phyloP scores from a whole-genome alignment of 2,113 vertebrate species.

The Zosterops lateralis region DNA sequence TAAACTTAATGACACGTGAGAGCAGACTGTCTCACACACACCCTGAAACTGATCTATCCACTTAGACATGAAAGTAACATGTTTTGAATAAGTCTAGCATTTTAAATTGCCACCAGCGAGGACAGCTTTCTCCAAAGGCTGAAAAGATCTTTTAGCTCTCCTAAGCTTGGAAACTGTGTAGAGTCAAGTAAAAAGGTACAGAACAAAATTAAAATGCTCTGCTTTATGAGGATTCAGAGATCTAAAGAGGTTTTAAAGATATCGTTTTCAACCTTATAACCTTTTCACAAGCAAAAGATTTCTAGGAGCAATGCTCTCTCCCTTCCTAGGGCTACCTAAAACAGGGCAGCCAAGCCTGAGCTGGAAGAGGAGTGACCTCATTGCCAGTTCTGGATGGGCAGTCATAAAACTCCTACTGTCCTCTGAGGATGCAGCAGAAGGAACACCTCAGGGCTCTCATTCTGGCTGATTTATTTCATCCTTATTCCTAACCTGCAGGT shows the following conservation, averaged over 20 bases:
- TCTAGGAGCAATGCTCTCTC: not conserved
- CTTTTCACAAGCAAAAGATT: not conserved
- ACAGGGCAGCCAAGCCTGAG: not conserved
- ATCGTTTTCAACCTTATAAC: not conserved
- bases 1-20: not conserved
- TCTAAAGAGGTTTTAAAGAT: not conserved
- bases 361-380: not conserved
- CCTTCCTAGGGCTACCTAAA: not conserved
- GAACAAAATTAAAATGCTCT: not conserved
- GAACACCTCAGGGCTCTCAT: not conserved
- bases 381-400: not conserved
- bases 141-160: not conserved
- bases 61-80: not conserved
- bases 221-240: not conserved
- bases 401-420: not conserved
- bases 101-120: not conserved
- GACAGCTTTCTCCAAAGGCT: not conserved
- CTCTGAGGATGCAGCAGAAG: not conserved
- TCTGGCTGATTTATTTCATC: not conserved
- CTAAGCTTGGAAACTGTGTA: not conserved
- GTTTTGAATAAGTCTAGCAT: not conserved
- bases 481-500: not conserved
- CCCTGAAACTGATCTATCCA: not conserved
- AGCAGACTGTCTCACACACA: not conserved
- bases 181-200: not conserved